Evolutionary conservation across 2,113 vertebrate species (phyloP).

Genomic region (Vulpes lagopus): DNA sequence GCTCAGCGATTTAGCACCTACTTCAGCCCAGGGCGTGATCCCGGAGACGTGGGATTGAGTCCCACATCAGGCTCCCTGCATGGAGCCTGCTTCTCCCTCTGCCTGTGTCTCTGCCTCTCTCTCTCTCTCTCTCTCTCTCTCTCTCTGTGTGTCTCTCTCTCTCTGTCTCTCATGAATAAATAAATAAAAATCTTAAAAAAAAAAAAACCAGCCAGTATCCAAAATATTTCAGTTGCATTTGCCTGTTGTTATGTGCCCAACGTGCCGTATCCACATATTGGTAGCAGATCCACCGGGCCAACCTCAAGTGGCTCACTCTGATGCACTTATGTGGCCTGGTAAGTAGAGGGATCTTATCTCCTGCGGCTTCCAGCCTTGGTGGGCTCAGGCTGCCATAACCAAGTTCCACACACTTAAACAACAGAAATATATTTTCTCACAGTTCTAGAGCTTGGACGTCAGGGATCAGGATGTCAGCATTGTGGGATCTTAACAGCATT

Average conservation of each 20-base stretch:
- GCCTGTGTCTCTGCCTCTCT: too few relatives aligned
- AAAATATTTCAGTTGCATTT: neutral
- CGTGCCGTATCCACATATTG: fast-evolving
- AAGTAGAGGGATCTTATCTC: fast-evolving
- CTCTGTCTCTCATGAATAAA: too few relatives aligned
- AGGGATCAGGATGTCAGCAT: fast-evolving
- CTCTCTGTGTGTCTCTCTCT: too few relatives aligned
- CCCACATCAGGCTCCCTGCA: fast-evolving
- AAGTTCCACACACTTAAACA: neutral
- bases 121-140: too few relatives aligned
- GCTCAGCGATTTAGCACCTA: too few relatives aligned
- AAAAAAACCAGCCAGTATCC: neutral
- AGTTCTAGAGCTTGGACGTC: neutral
- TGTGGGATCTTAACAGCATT: neutral
- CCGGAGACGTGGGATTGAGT: fast-evolving
- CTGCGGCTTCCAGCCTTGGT: neutral
- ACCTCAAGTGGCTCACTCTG: neutral
- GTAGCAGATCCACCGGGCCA: neutral
- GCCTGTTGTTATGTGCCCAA: fast-evolving
- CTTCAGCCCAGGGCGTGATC: too few relatives aligned
- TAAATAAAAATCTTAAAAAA: neutral
- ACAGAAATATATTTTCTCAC: neutral
- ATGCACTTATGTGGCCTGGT: fast-evolving
- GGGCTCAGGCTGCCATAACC: neutral
- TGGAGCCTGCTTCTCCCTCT: too few relatives aligned